Evolutionary conservation across 2,797 vertebrate species (phyloP), one percentile per base, ranked within the genome.

Genomic region (Scyliorhinus canicula): DNA sequence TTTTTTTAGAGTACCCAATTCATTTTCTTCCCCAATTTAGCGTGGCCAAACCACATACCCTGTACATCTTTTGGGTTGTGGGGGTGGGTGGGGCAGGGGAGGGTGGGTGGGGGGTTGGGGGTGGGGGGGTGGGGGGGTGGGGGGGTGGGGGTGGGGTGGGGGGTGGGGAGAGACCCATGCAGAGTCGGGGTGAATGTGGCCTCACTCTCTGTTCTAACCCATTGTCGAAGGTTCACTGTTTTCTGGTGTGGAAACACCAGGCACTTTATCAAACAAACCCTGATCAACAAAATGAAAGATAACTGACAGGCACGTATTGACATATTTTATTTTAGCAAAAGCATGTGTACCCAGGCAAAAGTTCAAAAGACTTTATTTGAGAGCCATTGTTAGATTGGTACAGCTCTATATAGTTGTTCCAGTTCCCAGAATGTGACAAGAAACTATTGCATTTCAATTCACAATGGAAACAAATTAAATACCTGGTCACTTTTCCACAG

Each of bases 351-450:
- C 65, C n/a, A 12, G 65, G 40, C 4, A 65, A 91, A 65, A 65
- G 57, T 65, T 91, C n/a, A 65, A 91, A 91, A 65, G 60, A 65
- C 26, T 91, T 91, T 44, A 91, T 44, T 88, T 44, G n/a, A 47
- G 21, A 24, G 19, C 44, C 7, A 2, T 82, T 47, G 44, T 16
- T 82, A 47, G 79, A 82, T 82, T 47, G 24, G 44, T 82, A 24
- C 79, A 47, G 21, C 21, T 47, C 44, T 82, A 44, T 47, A 47
- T 82, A 47, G 21, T 82, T 65, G 60, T 57, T 6, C 35, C 55
- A 21, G 86, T 60, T 90, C 86, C 86, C 57, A 91, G 88, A 91
- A 91, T 65, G n/a, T 91, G 88, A 91, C 88, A 65, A 91, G 57
- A 91, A 91, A 57, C 12, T 35, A 88, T 57, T 88, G 52, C 12